Evolutionary conservation across 2,113 vertebrate genomes (phyloP), one percentile per base, ranked within the genome.

Genomic region (Nesospiza acunhae): DNA sequence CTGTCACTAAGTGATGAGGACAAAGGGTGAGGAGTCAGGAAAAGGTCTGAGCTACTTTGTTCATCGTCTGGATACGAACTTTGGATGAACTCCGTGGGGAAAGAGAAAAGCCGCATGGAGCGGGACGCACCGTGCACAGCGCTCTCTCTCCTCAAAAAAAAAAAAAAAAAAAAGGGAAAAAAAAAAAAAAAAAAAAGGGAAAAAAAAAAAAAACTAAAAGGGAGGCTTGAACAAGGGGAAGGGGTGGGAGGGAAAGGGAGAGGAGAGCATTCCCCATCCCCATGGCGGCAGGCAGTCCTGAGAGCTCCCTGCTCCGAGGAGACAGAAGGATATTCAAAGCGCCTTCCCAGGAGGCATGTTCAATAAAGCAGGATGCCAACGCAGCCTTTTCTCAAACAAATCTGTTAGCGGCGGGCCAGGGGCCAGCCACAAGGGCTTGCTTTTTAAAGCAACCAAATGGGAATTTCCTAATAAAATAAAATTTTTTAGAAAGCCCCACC

Each of bases 11-110:
- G 95, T 97, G 97, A 98, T 95, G 98, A 97, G 98, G 98, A 98
- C 98, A 98, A 98, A 98, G 98, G 98, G 97, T 97, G 98, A 98
- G 97, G 98, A 98, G 98, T 98, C 98, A 99, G 98, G 98, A 98
- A 99, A 98, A 98, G 98, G 98, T 98, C 98, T 98, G 97, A 97
- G 98, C 98, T 97, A 98, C 98, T 98, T 98, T 98, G 98, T 98
- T 98, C 98, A 96, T 97, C 98, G 97, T 98, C 97, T 98, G 98
- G 98, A 98, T 98, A 98, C 98, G 98, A 99, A 99, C 99, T 99
- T 97, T 99, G 98, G 98, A 98, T 99, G 99, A 99, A 99, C 99
- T 98, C 98, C 74, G 22, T 75, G 84, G 95, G 96, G 96, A 94
- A 93, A 96, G 92, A 94, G 91, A 91, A 94, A 97, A 97, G 97